These are phyloP conservation scores for Lepidothrix coronata DNA, from an alignment of 2,113 vertebrate genomes.

Conservation along the genomic window DNA sequence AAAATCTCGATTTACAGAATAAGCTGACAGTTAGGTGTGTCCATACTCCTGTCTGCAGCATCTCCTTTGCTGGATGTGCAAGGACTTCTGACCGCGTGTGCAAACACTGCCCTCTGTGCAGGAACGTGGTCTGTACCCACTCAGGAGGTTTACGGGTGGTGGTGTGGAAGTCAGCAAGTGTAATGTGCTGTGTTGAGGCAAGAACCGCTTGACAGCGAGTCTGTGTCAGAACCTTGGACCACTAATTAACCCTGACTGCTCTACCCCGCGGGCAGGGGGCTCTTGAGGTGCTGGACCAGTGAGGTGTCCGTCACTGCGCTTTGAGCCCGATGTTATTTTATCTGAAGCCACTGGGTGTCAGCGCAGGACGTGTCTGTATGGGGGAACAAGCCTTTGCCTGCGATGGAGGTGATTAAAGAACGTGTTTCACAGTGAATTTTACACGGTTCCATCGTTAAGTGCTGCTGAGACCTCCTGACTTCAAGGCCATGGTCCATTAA, in stretches of 20 bases:
- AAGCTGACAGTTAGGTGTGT: neutral
- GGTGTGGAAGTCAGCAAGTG: neutral
- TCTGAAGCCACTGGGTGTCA: neutral
- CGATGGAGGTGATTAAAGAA: rapidly evolving
- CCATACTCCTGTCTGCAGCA: neutral
- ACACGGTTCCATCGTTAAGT: rapidly evolving
- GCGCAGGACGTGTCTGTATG: neutral
- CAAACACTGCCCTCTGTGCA: neutral
- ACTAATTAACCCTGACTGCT: neutral
- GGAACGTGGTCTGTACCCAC: rapidly evolving
- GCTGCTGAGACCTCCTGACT: no score
- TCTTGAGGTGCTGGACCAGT: rapidly evolving
- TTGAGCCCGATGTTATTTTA: neutral
- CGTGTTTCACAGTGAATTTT: rapidly evolving
- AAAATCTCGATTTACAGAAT: neutral
- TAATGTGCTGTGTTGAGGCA: no score
- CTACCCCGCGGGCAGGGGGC: rapidly evolving
- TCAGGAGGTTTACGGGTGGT: neutral
- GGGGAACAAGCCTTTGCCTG: rapidly evolving
- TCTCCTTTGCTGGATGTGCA: neutral
- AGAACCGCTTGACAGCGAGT: no score
- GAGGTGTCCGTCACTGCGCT: no score
- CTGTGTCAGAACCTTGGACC: no score
- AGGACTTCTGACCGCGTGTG: neutral
- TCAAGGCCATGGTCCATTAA: rapidly evolving